A percentile compares a stretch with the other conserved stretches of the same genome.
Conservation (phyloP, 2,888 invertebrate genomes). For the Chloromyia formosa region DNA sequence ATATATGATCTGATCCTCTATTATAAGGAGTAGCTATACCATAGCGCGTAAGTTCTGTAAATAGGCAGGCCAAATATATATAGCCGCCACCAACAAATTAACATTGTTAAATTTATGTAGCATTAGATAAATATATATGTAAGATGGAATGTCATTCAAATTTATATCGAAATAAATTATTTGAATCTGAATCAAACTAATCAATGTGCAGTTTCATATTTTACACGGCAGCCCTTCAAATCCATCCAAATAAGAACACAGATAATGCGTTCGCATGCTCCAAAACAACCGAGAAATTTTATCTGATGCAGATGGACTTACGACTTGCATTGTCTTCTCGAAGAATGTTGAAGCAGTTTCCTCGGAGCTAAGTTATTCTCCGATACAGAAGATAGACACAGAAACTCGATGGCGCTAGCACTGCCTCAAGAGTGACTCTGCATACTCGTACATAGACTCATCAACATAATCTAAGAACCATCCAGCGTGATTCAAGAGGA, state of each 20-base stretch:
- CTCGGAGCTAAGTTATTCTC: background rate
- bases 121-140: no score
- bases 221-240: background rate
- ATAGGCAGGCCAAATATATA: no score
- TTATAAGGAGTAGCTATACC: no score
- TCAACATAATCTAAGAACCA: constrained; percentile 37
- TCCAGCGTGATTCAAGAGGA: constrained; percentile 31
- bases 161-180: no score
- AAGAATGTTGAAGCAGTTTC: constrained; percentile 21
- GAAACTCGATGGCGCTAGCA: constrained; percentile 22
- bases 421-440: constrained; percentile 7
- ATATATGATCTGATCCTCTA: no score
- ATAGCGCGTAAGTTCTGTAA: no score
- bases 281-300: background rate
- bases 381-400: background rate
- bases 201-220: no score
- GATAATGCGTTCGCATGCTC: no score
- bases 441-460: background rate
- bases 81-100: no score
- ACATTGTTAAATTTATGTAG: no score
- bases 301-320: constrained; percentile 37
- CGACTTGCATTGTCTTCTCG: constrained; percentile 21
- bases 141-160: no score
- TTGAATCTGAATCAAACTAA: no score
- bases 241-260: background rate